Evolutionary conservation across 2,113 vertebrate genomes (phyloP).

Genomic region (Stegastes partitus): DNA sequence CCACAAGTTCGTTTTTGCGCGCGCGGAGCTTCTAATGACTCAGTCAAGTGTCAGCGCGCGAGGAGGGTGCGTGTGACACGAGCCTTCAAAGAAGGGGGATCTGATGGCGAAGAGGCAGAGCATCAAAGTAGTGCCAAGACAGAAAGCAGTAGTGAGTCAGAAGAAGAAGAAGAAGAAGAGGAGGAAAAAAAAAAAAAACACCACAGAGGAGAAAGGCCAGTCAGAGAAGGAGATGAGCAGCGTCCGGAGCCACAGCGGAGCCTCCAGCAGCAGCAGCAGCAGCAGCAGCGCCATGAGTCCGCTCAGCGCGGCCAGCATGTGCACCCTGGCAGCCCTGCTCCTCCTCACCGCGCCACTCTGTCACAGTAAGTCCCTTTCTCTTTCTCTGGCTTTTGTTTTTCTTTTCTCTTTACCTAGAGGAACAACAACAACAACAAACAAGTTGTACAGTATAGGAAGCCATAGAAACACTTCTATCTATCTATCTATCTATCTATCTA

Average conservation of each 20-base stretch:
- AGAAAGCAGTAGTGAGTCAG: conserved; percentile 75
- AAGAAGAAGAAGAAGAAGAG: conserved; percentile 73
- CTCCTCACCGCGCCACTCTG: conserved; percentile 75
- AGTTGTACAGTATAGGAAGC: background rate
- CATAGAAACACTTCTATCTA: conserved; percentile 5
- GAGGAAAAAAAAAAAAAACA: conserved; percentile 59
- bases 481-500: conserved; percentile 28
- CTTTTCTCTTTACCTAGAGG: no score
- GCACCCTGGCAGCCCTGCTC: conserved; percentile 73
- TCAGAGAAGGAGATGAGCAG: conserved; percentile 66
- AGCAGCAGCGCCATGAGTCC: conserved; percentile 63
- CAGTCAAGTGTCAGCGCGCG: conserved; percentile 50
- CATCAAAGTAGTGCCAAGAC: conserved; percentile 60
- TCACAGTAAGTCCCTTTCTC: conserved; percentile 73
- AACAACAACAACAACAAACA: no score
- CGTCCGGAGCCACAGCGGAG: conserved; percentile 68
- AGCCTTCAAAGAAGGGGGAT: conserved; percentile 75
- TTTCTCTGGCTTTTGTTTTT: background rate
- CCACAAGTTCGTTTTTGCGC: conserved; percentile 15
- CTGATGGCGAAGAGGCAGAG: conserved; percentile 61
- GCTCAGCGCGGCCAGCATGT: conserved; percentile 66
- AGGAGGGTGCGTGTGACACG: conserved; percentile 58
- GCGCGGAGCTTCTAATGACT: conserved; percentile 67
- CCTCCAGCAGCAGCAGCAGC: conserved; percentile 55
- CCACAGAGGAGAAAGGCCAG: conserved; percentile 3